Evolutionary conservation across 1,140 invertebrate genomes (phyloP).

Genomic region (Lucilia cuprina): DNA sequence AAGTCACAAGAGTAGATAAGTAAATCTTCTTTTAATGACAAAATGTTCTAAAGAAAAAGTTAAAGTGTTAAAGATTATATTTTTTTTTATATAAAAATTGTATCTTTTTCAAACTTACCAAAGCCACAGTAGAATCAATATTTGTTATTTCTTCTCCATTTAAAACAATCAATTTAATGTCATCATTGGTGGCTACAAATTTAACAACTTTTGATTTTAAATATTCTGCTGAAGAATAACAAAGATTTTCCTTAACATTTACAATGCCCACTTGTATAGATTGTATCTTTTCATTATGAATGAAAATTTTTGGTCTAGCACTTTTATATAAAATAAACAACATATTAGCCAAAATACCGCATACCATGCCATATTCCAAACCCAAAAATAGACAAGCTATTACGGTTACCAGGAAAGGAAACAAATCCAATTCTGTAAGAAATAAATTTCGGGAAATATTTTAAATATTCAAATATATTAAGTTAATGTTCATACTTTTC

Average conservation of each 20-base stretch:
- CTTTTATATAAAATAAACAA: slow-evolving; percentile 80
- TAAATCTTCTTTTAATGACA: slow-evolving; percentile 53
- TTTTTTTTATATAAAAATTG: background rate
- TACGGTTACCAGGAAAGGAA: slow-evolving; percentile 78
- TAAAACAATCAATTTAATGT: slow-evolving; percentile 64
- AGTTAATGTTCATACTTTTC: slow-evolving; percentile 71
- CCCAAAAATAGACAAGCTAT: slow-evolving; percentile 76
- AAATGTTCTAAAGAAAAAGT: slow-evolving; percentile 47
- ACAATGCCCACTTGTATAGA: slow-evolving; percentile 40
- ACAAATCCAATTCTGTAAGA: slow-evolving; percentile 76
- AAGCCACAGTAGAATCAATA: slow-evolving; percentile 72
- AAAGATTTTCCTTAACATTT: slow-evolving; percentile 51
- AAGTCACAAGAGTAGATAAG: slow-evolving; percentile 49
- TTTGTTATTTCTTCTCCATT: slow-evolving; percentile 69
- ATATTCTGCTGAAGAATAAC: slow-evolving; percentile 56
- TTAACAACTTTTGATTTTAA: slow-evolving; percentile 51
- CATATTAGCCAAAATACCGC: slow-evolving; percentile 81
- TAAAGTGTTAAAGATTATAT: background rate
- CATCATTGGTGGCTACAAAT: slow-evolving; percentile 42
- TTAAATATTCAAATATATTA: background rate
- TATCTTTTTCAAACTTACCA: slow-evolving; percentile 59
- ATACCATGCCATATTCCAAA: slow-evolving; percentile 83
- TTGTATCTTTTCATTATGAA: slow-evolving; percentile 68
- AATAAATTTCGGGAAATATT: slow-evolving; percentile 61
- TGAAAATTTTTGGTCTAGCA: slow-evolving; percentile 74